These are phyloP conservation scores for Macrosteles quadrilineatus DNA, from an alignment of 1,140 invertebrate species.

Conservation along the genomic window DNA sequence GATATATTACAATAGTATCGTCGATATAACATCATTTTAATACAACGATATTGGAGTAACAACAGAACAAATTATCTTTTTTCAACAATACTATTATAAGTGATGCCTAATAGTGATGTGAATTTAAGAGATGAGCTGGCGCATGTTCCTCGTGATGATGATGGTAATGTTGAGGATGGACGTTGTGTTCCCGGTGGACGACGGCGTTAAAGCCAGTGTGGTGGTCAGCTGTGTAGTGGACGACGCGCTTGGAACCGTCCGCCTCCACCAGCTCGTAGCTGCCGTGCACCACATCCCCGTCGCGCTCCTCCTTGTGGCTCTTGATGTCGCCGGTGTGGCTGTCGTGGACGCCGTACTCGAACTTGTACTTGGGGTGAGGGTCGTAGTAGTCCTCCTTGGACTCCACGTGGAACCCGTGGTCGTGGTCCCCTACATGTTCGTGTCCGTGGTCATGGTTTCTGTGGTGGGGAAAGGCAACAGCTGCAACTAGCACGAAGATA, in stretches of 20 bases:
- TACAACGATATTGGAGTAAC: too few relatives aligned
- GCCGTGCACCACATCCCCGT: conserved; percentile 39
- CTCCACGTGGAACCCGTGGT: conserved; percentile 47
- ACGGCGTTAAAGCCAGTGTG: conserved; percentile 34
- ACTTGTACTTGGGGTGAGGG: conserved; percentile 43
- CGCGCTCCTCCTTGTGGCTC: conserved; percentile 44
- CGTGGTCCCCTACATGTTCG: conserved; percentile 52
- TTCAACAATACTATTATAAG: too few relatives aligned
- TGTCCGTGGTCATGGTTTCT: conserved; percentile 52
- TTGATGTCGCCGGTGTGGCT: conserved; percentile 46
- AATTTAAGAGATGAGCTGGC: too few relatives aligned
- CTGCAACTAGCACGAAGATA: background rate
- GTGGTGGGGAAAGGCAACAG: conserved; percentile 48
- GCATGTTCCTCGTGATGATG: too few relatives aligned
- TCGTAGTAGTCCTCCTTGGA: conserved; percentile 45
- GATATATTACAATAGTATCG: too few relatives aligned
- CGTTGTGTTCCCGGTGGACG: conserved; percentile 16
- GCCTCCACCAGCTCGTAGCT: conserved; percentile 41
- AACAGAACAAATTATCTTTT: too few relatives aligned
- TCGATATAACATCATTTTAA: too few relatives aligned
- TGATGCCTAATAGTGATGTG: too few relatives aligned
- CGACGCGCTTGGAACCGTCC: conserved; percentile 43
- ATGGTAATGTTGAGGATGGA: background rate
- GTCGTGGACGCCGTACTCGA: conserved; percentile 48
- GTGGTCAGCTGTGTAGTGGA: conserved; percentile 46